Percentiles rank a stretch among this genome's conserved stretches.
Evolutionary conservation across 92 coral and sea anemone genomes (phyloP).

Genomic region (Virgularia gustaviana): DNA sequence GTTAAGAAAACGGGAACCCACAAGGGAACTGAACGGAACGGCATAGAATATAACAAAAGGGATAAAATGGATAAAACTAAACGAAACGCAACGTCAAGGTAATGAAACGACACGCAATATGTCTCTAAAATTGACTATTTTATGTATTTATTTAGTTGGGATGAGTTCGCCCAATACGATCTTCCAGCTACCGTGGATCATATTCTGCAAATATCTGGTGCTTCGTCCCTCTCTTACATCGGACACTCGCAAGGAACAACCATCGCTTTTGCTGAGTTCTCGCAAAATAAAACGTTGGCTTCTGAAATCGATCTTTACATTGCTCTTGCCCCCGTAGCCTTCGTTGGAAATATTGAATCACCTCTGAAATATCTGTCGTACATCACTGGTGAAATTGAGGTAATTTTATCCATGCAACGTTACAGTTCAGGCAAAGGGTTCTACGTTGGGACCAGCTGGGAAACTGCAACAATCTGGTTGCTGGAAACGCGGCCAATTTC

Average conservation of each 20-base stretch:
- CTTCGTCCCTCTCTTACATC: constrained; percentile 63
- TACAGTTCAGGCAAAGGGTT: too few species aligned
- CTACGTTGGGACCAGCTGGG: background rate
- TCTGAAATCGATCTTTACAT: constrained; percentile 66
- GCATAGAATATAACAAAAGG: background rate
- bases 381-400: constrained; percentile 61
- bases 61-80: background rate
- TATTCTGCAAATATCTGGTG: constrained; percentile 52
- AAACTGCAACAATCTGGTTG: constrained; percentile 21
- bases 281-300: constrained; percentile 70
- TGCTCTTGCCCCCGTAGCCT: constrained; percentile 80
- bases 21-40: background rate
- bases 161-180: constrained; percentile 78
- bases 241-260: constrained; percentile 92
- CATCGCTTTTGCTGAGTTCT: constrained; percentile 79
- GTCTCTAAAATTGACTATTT: background rate
- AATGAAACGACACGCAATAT: background rate
- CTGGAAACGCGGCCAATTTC: too few species aligned
- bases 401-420: background rate
- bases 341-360: constrained; percentile 57
- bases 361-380: constrained; percentile 59
- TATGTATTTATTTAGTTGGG: constrained; percentile 76
- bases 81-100: background rate
- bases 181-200: constrained; percentile 85
- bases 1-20: too few species aligned